These are phyloP conservation scores for Henricia sp. DNA, from an alignment of 53 echinoderm and acorn worm species.

Conservation along the genomic window DNA sequence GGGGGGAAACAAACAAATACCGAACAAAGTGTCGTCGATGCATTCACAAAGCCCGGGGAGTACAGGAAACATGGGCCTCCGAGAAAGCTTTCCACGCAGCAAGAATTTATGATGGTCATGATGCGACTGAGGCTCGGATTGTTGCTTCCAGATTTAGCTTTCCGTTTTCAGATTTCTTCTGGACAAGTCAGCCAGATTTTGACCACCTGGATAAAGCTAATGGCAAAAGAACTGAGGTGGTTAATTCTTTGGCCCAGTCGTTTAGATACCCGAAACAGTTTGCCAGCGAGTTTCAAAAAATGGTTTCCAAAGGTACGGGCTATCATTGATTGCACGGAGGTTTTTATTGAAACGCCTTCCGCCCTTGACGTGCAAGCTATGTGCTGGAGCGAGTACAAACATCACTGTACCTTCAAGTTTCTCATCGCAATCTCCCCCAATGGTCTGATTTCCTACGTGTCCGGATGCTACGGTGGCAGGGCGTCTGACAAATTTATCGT, in stretches of 20 bases:
- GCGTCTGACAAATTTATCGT: slow-evolving; percentile 61
- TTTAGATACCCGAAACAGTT: neutral
- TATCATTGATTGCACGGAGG: slow-evolving; percentile 76
- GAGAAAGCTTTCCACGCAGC: too few relatives aligned
- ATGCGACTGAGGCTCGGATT: too few relatives aligned
- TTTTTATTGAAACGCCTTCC: slow-evolving; percentile 64
- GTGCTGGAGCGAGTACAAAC: slow-evolving; percentile 78
- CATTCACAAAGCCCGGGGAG: too few relatives aligned
- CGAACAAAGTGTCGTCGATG: too few relatives aligned
- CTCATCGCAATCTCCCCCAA: slow-evolving; percentile 69
- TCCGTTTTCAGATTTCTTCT: too few relatives aligned
- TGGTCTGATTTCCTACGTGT: slow-evolving; percentile 64
- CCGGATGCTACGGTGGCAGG: slow-evolving; percentile 71
- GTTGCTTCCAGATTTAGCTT: too few relatives aligned
- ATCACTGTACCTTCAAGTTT: slow-evolving; percentile 69
- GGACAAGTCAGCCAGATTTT: too few relatives aligned
- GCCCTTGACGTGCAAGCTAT: slow-evolving; percentile 51
- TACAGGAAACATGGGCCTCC: too few relatives aligned
- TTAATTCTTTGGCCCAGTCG: slow-evolving; percentile 37
- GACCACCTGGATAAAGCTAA: slow-evolving; percentile 24
- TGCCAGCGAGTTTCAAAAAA: neutral
- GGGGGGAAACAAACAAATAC: too few relatives aligned
- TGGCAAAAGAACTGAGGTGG: slow-evolving; percentile 20
- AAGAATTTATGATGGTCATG: too few relatives aligned
- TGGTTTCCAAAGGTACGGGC: slow-evolving; percentile 14